Base-by-base conservation (phyloP, 2,113 vertebrate genomes). In the Pteruthius melanotis region DNA sequence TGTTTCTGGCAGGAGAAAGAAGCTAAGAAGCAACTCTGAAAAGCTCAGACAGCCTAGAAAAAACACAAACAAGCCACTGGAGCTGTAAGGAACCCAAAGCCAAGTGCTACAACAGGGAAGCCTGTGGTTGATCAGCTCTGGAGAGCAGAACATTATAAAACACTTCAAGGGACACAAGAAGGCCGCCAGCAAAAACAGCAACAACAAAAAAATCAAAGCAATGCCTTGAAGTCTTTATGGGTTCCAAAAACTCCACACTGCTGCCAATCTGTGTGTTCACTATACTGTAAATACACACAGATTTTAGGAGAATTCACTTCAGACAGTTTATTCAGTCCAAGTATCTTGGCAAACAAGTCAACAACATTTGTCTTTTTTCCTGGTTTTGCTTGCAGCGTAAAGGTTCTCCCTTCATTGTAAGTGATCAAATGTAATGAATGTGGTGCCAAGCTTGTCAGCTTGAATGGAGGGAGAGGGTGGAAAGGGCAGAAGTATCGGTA, bases 171-270 rank as follows among this genome's bases (percentile, higher is more conserved):
- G 95, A 95, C 75, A 91, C 2, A 79, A 95, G 76, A 93, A 93
- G 57, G 95, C 85, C 20, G 95, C 95, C 94, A 96, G 95, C 81
- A 95, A 96, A 96, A 97, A 83, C 88, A 96, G 95, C 90, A 94
- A 53, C 66, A 96, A 97, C 93, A 97, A 94, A 87, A 94, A 96
- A 96, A 96, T 96, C 96, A 97, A 97, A 97, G 94, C 92, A 89
- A 90, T 94, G 93, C 94, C 97, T 96, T 97, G 94, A 97, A 97
- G 95, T 91, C 94, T 96, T 95, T 96, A 95, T 68, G 66, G 76
- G 72, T 96, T 97, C 93, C 93, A 96, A 96, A 97, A 97, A 57
- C 88, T 86, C 84, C 88, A 92, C 7, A 5, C 5, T 91, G 94
- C 81, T 93, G 91, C 93, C 95, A 95, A 79, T 94, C 93, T 65